Evolutionary conservation across 2,888 invertebrate genomes (phyloP), one percentile per base, ranked within the genome.

Genomic region (Drosophila suboccidentalis): DNA sequence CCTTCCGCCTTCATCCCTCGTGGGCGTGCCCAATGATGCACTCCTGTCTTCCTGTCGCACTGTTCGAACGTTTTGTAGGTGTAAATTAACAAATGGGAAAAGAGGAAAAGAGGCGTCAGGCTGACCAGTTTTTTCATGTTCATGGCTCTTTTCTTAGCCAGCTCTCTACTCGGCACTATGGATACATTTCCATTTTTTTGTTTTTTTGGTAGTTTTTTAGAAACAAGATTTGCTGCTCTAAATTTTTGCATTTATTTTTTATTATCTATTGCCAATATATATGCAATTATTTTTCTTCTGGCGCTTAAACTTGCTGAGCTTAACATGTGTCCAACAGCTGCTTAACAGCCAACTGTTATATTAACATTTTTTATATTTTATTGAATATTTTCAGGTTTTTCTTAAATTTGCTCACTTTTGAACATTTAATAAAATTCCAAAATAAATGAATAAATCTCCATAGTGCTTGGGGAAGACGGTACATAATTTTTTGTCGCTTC

Each of bases 401-500:
- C 26, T 26, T 26, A 26, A 26, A 6, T 26, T 26, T 26, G 8
- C 5, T 26, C 26, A 29, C 29, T 29, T 8, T 29, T 2, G 2
- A 2, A 8, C 1, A 29, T 29, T 29, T 29, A 29, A 29, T 29
- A 8, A 8, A 8, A 8, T 2, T 8, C 8, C 2, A 29, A 29
- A 29, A 26, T 0, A 29, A 29, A 8, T 8, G 1, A 29, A 2
- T 0, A 29, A 8, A 8, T 29, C 8, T 26, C 38, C 38, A 38
- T 8, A 38, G 38, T 38, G 38, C n/a, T n/a, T 61, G 64, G 59
- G 58, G 50, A 47, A 51, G 55, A 53, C 59, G 50, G 71, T 80
- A 86, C 72, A 78, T 82, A 83, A 83, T 84, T 87, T 87, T 82
- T 81, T 73, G 76, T 69, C 82, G 71, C 79, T 84, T 84, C 78